Base-by-base conservation (phyloP, 2,888 invertebrate genomes). In the Choristoneura rosaceana region DNA sequence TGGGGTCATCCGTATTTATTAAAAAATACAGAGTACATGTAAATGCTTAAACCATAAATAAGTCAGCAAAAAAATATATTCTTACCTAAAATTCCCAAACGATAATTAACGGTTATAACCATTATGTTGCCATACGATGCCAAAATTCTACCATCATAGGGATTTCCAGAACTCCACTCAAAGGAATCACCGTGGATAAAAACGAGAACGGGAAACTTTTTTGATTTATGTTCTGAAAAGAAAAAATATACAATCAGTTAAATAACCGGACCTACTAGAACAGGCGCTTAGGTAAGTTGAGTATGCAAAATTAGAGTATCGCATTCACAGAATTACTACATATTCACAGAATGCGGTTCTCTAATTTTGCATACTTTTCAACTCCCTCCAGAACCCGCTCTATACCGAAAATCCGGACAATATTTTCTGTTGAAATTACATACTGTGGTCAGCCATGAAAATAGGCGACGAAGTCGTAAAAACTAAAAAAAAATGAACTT, bases 161-260 rank as follows among this genome's bases (percentile, higher is more conserved):
- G 97, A 90, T 99, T 99, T 74, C 99, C 99, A 41, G 99, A 98
- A 86, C 98, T 98, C 97, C 98, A 99, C 85, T 99, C 98, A 89
- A 98, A 99, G 0, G 98, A 98, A 87, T 99, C 99, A 0, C 99
- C 99, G 82, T 99, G 99, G 76, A 99, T 96, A 89, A 98, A 98
- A 63, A 99, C 97, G 87, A 99, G 95, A 0, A 99, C 98, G 0
- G 98, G 97, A 87, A 96, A 96, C 81, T 95, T 96, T 78, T 95
- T 95, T 0, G 90, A 76, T 74, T 92, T 93, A 80, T 92, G 90
- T 78, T 94, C 94, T 94, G 90, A 52, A 55, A 89, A 87, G 76
- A 33, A 76, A 79, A 77, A 47, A 73, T 25, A 59, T 41, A 41
- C 55, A 55, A 12, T 55, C 8, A 52, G 9, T 52, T n/a, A 52